Conservation (phyloP, 1,140 invertebrate species). For the Lanistes nyassanus region DNA sequence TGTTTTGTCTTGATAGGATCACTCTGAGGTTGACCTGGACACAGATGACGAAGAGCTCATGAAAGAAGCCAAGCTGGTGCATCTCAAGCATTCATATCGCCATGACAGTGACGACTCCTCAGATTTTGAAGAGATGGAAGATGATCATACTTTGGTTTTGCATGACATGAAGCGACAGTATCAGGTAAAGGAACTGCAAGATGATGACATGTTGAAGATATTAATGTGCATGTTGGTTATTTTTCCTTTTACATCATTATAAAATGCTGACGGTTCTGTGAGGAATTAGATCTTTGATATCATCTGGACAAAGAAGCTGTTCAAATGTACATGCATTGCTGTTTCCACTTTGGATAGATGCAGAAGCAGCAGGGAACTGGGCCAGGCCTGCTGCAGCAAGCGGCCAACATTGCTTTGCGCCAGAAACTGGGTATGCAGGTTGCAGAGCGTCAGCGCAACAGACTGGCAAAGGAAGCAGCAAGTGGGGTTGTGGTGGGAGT, state of each 20-base stretch:
- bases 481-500: not conserved
- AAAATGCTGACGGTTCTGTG: no score
- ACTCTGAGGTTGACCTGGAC: slow-evolving; percentile 30
- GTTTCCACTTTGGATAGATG: slow-evolving; percentile 25
- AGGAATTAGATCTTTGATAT: no score
- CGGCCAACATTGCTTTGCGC: slow-evolving; percentile 30
- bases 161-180: slow-evolving; percentile 33
- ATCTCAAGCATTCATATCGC: slow-evolving; percentile 42
- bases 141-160: slow-evolving; percentile 26
- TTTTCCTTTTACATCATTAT: no score
- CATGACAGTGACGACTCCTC: slow-evolving; percentile 55
- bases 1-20: slow-evolving; percentile 12
- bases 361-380: slow-evolving; percentile 24
- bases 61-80: slow-evolving; percentile 48
- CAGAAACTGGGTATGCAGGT: slow-evolving; percentile 21
- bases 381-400: slow-evolving; percentile 27
- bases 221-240: no score
- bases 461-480: not conserved
- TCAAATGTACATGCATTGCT: not conserved
- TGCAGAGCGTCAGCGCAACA: slow-evolving; percentile 9
- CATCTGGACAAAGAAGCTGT: no score
- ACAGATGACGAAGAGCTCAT: slow-evolving; percentile 57
- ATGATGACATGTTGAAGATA: no score
- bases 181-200: slow-evolving; percentile 29
- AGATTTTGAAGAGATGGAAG: slow-evolving; percentile 52